Base-by-base conservation (phyloP, 2,888 invertebrate species). In the Drosophila antonietae region DNA sequence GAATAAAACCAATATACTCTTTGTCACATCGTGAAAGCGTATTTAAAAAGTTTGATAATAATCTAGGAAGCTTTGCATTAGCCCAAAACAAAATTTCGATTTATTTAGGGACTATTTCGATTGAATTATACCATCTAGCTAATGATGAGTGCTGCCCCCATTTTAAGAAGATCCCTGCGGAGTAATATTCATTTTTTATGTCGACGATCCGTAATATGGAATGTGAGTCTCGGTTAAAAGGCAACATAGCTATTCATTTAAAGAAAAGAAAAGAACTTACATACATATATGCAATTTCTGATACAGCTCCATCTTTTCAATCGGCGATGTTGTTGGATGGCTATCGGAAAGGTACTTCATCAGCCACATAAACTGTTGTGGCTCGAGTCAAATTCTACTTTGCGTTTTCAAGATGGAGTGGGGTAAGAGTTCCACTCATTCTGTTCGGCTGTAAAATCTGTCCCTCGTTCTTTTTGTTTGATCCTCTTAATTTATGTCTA, bases 61-160 rank as follows among this genome's bases (percentile, higher is more conserved):
- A 33, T 51, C 49, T 33, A 51, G 49, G 7, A 7, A 51, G 59
- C 81, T 49, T 81, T 71, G 63, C 41, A n/a, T 55, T 57, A 57
- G 62, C 35, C 43, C 35, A 51, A 47, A 62, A 56, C 53, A 46
- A 6, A 52, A 59, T 62, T n/a, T n/a, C 20, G 35, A 51, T 47
- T 15, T 60, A 61, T 57, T 65, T 63, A n/a, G 56, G 55, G 47
- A 58, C 33, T 51, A 52, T 60, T 12, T 15, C 33, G 47, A 15
- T 39, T 61, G n/a, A 28, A 41, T 37, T 49, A 28, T 52, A 28
- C 41, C 60, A 53, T 39, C 53, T 52, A 41, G 61, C 58, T 23
- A 47, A 93, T 93, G 93, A 93, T 93, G 87, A 93, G 92, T 67
- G 90, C 94, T 91, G 91, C 94, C 76, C 92, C 92, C 52, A 86